Evolutionary conservation across 1,140 invertebrate species (phyloP), one percentile per base, ranked within the genome.

Genomic region (Diachasma alloeum): DNA sequence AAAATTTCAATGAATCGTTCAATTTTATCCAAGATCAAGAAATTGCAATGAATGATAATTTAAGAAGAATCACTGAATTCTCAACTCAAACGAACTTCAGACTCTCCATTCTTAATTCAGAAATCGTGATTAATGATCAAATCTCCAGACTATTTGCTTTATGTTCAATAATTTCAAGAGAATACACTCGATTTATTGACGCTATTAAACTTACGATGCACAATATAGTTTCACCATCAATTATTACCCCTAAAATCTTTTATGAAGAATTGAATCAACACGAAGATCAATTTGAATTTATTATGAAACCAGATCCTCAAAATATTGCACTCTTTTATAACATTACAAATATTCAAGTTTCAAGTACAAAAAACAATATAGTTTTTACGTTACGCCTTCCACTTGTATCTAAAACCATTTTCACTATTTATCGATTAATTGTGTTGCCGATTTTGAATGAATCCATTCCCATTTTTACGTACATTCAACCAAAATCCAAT

Each of bases 131-230:
- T 71, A 24, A 67, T 22, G 11, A 44, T 46, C 13, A 31, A 68
- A 76, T 72, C 22, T 69, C 31, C 63, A 53, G 42, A 73, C 83
- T 19, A 63, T 77, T 17, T 75, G 80, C 36, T 73, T 67, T 72
- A 24, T 79, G 77, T 39, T 75, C 53, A 44, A 81, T 68, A 68
- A 69, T 83, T 39, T 79, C 79, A 56, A 79, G 83, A 24, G 82
- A 86, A 66, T 81, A 82, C 39, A 74, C 83, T 48, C 80, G 82
- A 68, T 72, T 66, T 37, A 74, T 86, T 1, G 24, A 75, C 1
- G 81, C 82, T 24, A 83, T 86, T n/a, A 44, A 84, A 36, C 83
- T 85, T 63, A 79, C 75, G 0, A 86, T 82, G 81, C 76, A 82
- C 3, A 80, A 80, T 22, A 81, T 75, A 4, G 78, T 87, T 24